phyloP scores from a whole-genome alignment of 2,888 invertebrate genomes.

The Amorpha juglandis region DNA sequence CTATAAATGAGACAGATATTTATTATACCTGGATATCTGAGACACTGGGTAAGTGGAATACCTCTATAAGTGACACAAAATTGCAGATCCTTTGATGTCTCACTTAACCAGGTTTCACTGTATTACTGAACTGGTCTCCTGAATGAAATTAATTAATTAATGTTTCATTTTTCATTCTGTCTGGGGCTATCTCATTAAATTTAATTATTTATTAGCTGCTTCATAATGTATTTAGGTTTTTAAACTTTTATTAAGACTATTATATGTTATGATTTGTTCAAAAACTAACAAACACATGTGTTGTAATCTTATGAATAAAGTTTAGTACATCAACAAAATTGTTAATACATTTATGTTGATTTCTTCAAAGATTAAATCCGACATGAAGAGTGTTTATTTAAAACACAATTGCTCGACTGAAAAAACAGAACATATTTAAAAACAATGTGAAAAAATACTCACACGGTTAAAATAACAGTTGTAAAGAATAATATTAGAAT shows the following conservation, averaged over 20 bases:
- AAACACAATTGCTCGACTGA: neutral
- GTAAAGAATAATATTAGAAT: neutral
- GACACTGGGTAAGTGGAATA: no score
- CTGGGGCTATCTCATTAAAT: no score
- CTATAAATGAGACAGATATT: no score
- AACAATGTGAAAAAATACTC: neutral
- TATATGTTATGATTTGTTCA: neutral
- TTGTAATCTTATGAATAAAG: neutral
- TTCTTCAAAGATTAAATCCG: neutral
- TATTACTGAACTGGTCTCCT: no score
- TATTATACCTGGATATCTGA: no score
- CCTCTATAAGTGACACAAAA: no score
- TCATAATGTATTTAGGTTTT: neutral
- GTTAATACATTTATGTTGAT: neutral
- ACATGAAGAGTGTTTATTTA: neutral
- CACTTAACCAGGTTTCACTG: no score
- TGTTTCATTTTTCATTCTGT: no score
- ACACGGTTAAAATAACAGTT: neutral
- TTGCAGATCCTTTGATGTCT: no score
- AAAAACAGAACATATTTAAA: neutral
- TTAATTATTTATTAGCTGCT: neutral
- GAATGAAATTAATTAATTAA: no score
- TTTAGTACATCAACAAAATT: neutral
- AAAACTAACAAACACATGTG: neutral
- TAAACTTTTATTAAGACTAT: neutral